Evolutionary conservation across 1,140 invertebrate species (phyloP), one percentile per base, ranked within the genome.

Genomic region (Sesamia nonagrioides): DNA sequence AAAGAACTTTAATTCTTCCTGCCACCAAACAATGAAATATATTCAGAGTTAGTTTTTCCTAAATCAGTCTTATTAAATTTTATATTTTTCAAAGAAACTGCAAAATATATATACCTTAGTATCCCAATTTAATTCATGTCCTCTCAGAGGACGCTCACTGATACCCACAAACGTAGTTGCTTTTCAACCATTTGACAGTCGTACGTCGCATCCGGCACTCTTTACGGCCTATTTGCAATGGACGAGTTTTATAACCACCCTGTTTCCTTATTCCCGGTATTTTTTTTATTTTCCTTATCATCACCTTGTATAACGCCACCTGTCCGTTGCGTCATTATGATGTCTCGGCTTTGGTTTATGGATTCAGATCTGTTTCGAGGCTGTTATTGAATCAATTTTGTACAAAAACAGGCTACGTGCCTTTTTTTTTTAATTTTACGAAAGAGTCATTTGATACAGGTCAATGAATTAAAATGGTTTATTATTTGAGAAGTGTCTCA

Each of bases 151-250:
- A 18, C 8, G 1, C 35, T 0, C 6, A 42, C 15, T 48, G 45
- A 40, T 75, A 63, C 52, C 58, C n/a, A 75, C 45, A 21, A 75
- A 63, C 6, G 17, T 15, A 21, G 40, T 7, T 2, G 6, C 2
- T 2, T 2, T 42, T 15, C 37, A 37, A 66, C 17, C 60, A 80
- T 50, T 80, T 75, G 50, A 17, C 45, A 74, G 78, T 77, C 79
- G 77, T 85, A 52, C 68, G 45, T 40, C 79, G 75, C 86, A 87
- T 84, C 86, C 86, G 81, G 82, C 78, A 45, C 78, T 82, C 85
- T 88, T 90, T 89, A 88, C 89, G 81, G 88, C 86, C 88, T 91
- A 89, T 89, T 91, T 88, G 86, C 88, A 86, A 86, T 87, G 86
- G 86, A 85, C 82, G 87, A 86, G 83, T 84, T 87, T 90, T 91